Conservation (phyloP, 2,888 invertebrate species). For the Temnothorax ravouxi region DNA sequence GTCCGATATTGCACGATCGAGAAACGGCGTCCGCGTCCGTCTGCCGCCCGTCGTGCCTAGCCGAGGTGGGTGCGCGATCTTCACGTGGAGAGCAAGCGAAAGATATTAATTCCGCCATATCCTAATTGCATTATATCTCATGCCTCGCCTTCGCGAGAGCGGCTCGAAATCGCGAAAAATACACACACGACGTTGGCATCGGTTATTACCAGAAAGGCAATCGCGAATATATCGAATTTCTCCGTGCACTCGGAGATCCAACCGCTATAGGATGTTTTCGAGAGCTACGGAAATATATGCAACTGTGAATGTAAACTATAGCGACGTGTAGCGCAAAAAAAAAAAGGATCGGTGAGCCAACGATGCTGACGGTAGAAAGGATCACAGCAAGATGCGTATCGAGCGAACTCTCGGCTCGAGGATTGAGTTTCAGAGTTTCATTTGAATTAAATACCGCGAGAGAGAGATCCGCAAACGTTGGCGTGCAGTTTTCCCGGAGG, state of each 20-base stretch:
- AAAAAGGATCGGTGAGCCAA: background rate
- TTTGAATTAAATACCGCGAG: constrained; percentile 20
- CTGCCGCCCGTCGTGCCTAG: background rate
- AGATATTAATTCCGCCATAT: constrained; percentile 19
- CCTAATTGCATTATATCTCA: constrained; percentile 48
- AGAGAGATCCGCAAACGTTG: constrained; percentile 8
- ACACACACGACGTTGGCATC: background rate
- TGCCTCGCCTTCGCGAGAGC: constrained; percentile 35
- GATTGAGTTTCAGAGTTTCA: constrained; percentile 43
- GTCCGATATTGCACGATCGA: constrained; percentile 22
- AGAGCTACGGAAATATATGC: constrained; percentile 18
- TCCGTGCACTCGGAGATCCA: constrained; percentile 12
- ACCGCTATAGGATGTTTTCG: background rate
- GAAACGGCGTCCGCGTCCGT: background rate
- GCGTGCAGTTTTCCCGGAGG: background rate
- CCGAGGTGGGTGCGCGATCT: background rate
- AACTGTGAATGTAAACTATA: background rate
- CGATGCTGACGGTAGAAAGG: constrained; percentile 36
- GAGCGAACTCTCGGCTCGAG: background rate
- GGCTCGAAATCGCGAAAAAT: constrained; percentile 30
- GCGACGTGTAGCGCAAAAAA: background rate
- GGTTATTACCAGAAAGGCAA: constrained; percentile 16
- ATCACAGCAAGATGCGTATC: constrained; percentile 16
- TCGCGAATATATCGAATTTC: constrained; percentile 41
- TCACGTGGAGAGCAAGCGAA: background rate